A percentile compares a stretch with the other conserved stretches of the same genome.
Evolutionary conservation across 1,140 invertebrate genomes (phyloP).

Genomic region (Diachasma alloeum): DNA sequence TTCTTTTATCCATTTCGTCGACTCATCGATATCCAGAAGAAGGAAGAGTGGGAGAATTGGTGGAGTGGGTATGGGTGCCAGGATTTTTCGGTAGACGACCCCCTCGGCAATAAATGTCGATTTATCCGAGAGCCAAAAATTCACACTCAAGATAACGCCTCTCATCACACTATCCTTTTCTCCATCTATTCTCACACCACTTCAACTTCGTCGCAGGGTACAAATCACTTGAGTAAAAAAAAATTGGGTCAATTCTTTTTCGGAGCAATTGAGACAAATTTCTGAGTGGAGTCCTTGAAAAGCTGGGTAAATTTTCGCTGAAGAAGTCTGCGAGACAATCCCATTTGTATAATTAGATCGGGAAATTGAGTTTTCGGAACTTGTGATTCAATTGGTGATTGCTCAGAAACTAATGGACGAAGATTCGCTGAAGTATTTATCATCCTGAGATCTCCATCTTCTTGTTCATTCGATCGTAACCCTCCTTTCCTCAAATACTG

Average conservation of each 20-base stretch:
- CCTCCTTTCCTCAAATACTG: no score
- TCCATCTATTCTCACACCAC: no score
- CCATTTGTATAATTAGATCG: not conserved
- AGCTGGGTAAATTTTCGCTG: no score
- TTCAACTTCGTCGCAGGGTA: no score
- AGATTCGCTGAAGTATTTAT: not conserved
- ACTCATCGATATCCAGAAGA: not conserved
- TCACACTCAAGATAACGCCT: not conserved
- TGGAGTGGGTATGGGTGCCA: not conserved
- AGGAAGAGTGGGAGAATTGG: not conserved
- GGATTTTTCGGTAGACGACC: not conserved
- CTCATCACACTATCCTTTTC: no score
- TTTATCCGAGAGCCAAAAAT: not conserved
- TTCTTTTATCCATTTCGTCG: not conserved
- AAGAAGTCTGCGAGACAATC: not conserved
- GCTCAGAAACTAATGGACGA: not conserved
- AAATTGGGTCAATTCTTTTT: not conserved
- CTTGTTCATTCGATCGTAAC: no score
- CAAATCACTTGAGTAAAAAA: not conserved
- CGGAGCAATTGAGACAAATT: no score
- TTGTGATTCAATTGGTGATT: not conserved
- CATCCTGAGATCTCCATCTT: no score
- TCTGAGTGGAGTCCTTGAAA: no score
- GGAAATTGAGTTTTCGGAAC: not conserved
- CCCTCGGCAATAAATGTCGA: not conserved